A percentile compares a stretch with the other conserved stretches of the same genome.
Conservation (phyloP, 2,113 vertebrate species). For the Microcebus tavaratra region DNA sequence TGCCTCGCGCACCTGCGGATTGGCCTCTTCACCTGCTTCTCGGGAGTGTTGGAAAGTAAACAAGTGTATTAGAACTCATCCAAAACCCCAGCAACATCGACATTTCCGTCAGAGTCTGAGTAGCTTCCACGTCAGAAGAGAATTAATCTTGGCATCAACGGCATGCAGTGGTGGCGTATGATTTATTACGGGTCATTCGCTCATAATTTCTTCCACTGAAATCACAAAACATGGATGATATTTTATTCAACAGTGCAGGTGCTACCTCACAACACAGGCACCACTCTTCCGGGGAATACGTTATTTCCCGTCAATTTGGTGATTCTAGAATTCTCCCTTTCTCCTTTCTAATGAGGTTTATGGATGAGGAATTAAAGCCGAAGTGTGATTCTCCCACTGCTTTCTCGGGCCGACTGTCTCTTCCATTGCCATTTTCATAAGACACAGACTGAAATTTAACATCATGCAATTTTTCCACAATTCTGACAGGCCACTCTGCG, state of each 20-base stretch:
- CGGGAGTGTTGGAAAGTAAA: conserved; percentile 70
- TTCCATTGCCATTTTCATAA: not conserved
- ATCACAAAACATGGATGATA: conserved; percentile 49
- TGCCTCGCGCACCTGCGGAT: not conserved
- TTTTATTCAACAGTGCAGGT: conserved; percentile 43
- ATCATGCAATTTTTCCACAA: not conserved
- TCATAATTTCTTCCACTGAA: conserved; percentile 60
- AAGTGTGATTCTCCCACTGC: not conserved
- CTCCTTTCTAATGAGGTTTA: conserved; percentile 45
- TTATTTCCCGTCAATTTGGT: not conserved
- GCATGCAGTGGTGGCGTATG: conserved; percentile 5
- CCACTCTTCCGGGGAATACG: not conserved
- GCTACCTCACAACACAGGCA: conserved; percentile 60
- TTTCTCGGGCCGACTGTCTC: not conserved
- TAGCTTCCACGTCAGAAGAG: conserved; percentile 62
- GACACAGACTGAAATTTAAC: not conserved
- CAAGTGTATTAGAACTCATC: conserved; percentile 58
- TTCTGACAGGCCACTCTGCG: not conserved
- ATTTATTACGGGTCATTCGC: conserved; percentile 75
- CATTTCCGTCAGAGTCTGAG: conserved; percentile 37
- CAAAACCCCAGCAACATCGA: conserved; percentile 26
- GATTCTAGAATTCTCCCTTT: conserved; percentile 39
- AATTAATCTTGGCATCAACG: conserved; percentile 77
- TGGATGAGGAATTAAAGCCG: conserved; percentile 55
- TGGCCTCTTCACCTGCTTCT: conserved; percentile 33